Percentiles rank a stretch among this genome's conserved stretches.
Evolutionary conservation across 53 echinoderm and acorn worm genomes (phyloP).

Genomic region (Antedon mediterranea): DNA sequence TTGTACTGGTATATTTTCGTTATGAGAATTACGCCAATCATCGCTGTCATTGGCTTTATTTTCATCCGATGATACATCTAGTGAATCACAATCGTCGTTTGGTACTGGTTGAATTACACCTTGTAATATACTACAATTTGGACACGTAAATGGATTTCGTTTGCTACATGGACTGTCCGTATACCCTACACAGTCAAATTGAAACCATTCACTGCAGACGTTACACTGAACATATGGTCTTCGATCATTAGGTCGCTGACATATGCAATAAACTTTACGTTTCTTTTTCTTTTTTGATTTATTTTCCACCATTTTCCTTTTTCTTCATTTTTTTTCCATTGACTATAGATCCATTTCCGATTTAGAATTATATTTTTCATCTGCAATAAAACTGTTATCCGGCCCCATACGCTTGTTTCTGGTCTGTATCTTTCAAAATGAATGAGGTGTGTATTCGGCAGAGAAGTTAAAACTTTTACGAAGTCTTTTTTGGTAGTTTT

Average conservation of each 20-base stretch:
- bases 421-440: no score
- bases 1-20: no score
- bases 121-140: no score
- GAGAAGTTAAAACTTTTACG: no score
- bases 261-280: constrained; percentile 4
- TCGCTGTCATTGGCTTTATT: no score
- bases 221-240: constrained; percentile 21
- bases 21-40: no score
- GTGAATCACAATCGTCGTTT: no score
- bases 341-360: constrained; percentile 9
- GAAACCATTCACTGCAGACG: constrained; percentile 10
- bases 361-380: background rate
- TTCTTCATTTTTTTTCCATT: constrained; percentile 5
- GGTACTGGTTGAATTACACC: no score
- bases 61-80: no score
- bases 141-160: background rate
- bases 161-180: background rate
- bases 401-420: background rate
- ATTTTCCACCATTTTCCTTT: constrained; percentile 1
- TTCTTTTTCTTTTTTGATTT: background rate
- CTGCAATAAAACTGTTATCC: background rate
- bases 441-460: no score
- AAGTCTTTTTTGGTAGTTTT: no score
- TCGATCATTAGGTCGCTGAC: constrained; percentile 12
- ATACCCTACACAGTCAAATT: constrained; percentile 16